Conservation (phyloP, 1,140 invertebrate species). For the Saccostrea echinata region DNA sequence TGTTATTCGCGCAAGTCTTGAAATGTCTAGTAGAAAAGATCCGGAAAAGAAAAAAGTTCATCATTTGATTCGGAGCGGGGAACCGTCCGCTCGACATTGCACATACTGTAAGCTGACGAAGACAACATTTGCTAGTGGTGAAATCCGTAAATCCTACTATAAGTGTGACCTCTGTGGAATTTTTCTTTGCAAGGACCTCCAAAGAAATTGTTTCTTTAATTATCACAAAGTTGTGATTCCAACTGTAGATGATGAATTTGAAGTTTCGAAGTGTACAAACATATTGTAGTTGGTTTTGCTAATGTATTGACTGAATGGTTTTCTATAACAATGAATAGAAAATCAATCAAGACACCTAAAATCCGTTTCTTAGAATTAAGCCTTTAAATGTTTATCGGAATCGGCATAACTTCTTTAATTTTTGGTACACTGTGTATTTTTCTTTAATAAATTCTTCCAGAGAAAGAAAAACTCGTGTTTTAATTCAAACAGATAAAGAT, state of each 20-base stretch:
- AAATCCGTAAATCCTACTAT: conserved; percentile 49
- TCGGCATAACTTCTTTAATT: too few species aligned
- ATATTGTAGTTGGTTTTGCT: neutral
- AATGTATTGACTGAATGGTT: too few species aligned
- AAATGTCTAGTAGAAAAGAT: neutral
- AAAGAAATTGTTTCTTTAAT: conserved; percentile 45
- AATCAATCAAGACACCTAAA: too few species aligned
- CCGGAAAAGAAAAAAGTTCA: neutral
- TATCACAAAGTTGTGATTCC: conserved; percentile 13
- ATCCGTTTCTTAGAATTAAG: too few species aligned
- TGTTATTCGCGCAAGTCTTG: neutral
- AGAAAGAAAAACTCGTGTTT: too few species aligned
- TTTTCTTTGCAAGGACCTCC: conserved; percentile 42
- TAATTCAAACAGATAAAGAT: too few species aligned
- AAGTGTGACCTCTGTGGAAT: conserved; percentile 50
- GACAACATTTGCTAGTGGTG: conserved; percentile 24
- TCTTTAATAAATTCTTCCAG: too few species aligned
- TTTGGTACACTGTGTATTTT: too few species aligned
- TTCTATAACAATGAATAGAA: too few species aligned
- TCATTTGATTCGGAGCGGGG: neutral
- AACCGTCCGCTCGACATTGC: neutral
- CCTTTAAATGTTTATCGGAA: too few species aligned
- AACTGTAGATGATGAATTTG: neutral
- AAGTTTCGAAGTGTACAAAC: neutral
- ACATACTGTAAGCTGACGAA: neutral